A percentile compares a stretch with the other conserved stretches of the same genome.
phyloP scores from a whole-genome alignment of 2,888 invertebrate genomes.

The Iselma pallidipennis region DNA sequence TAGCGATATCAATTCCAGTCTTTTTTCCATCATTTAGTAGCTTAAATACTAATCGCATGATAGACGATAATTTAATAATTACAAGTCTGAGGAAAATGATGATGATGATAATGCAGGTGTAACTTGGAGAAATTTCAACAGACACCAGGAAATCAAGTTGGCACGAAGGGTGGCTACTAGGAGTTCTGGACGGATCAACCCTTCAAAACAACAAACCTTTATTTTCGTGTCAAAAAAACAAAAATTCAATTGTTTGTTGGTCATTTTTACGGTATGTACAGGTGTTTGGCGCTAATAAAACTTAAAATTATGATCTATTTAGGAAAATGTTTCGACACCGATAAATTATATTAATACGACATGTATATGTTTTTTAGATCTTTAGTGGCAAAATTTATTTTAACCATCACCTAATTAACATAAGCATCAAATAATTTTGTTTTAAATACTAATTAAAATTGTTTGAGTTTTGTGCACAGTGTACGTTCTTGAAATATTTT shows the following conservation, averaged over 20 bases:
- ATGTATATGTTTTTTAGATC: constrained; percentile 3
- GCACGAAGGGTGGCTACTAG: background rate
- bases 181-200: background rate
- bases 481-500: background rate
- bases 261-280: background rate
- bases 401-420: constrained; percentile 8
- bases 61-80: constrained; percentile 26
- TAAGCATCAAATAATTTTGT: constrained; percentile 6
- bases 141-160: background rate
- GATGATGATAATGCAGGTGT: constrained; percentile 20
- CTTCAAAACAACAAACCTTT: background rate
- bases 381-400: constrained; percentile 11
- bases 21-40: constrained; percentile 1
- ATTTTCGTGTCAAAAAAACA: too few species aligned
- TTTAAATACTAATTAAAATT: background rate
- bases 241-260: too few species aligned
- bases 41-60: constrained; percentile 13
- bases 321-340: constrained; percentile 5
- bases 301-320: constrained; percentile 15
- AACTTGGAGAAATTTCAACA: constrained; percentile 13
- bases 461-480: background rate
- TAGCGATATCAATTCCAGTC: constrained; percentile 8
- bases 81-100: constrained; percentile 7
- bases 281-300: background rate
- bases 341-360: constrained; percentile 20